Evolutionary conservation across 1,140 invertebrate species (phyloP), one percentile per base, ranked within the genome.

Genomic region (Macrotrachela quadricornifera): DNA sequence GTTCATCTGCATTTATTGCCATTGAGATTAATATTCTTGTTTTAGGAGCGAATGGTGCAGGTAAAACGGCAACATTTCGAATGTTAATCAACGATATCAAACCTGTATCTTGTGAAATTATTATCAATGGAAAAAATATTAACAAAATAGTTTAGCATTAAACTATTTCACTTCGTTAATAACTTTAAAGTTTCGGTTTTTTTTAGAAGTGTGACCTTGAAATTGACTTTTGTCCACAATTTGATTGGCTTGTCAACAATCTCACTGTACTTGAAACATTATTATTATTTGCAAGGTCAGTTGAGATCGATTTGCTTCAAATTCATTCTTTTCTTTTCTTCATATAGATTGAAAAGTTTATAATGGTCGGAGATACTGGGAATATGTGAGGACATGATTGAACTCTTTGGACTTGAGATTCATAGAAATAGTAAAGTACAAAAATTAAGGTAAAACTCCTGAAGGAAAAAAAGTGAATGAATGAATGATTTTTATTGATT

Each of bases 211-310:
- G 51, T 40, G 39, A 38, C 14, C 45, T 50, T 14, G 42, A 43
- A 30, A 44, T 57, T 36, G 44, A 21, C 15, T 57, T 54, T 50
- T 57, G 56, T 55, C 56, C 51, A 18, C 56, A 57, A 44, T 54
- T 57, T 44, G 56, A 57, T 36, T 47, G 46, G 38, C 18, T 57
- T 15, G 41, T 46, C 14, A 46, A 54, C 13, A 47, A 50, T 50
- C 46, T 57, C 30, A 55, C 51, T 13, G 56, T 57, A 8, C 4
- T 56, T 10, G 44, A 57, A 39, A 38, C 43, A 16, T 46, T 57
- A 12, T 51, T 61, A 38, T 75, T 87, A 51, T 81, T 82, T 67
- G 78, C 79, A 14, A 67, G 78, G 21, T 30, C 2, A 30, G 21
- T 30, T 8, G 2, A 2, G 8, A 4, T 30, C 21, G 2, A 30